Conservation (phyloP, 2,113 vertebrate genomes). For the Rhinolophus sinicus region DNA sequence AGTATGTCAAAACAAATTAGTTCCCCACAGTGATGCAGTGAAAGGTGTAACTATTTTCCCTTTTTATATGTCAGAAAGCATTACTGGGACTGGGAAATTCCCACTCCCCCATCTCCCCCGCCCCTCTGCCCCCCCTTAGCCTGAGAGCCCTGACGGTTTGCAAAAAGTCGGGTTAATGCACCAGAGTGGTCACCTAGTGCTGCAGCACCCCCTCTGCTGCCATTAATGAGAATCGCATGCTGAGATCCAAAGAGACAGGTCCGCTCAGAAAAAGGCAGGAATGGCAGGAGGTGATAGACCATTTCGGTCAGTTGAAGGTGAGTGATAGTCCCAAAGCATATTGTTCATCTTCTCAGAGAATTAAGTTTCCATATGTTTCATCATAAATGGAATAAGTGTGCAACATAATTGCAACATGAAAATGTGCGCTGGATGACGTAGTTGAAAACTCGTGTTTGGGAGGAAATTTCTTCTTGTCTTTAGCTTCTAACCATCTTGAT, state of each 20-base stretch:
- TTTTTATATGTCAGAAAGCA: constrained; percentile 76
- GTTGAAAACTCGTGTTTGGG: background rate
- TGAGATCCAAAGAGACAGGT: background rate
- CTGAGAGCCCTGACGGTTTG: background rate
- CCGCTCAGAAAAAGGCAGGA: constrained; percentile 13
- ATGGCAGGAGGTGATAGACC: constrained; percentile 40
- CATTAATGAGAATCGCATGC: constrained; percentile 38
- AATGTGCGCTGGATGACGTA: background rate
- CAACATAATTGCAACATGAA: constrained; percentile 40
- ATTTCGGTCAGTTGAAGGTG: constrained; percentile 57
- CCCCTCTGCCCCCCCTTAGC: background rate
- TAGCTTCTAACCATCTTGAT: background rate
- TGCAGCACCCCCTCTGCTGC: background rate
- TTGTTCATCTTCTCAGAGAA: constrained; percentile 63
- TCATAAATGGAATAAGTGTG: constrained; percentile 55
- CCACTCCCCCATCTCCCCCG: too few species aligned
- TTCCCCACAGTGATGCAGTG: constrained; percentile 72
- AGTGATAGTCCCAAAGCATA: constrained; percentile 41
- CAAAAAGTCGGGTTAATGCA: constrained; percentile 22
- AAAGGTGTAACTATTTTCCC: constrained; percentile 80
- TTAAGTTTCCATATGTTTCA: constrained; percentile 73
- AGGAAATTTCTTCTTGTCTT: background rate
- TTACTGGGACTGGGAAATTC: constrained; percentile 51
- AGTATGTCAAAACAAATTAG: constrained; percentile 77
- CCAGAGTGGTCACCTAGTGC: background rate